These are phyloP conservation scores for Xestia xanthographa DNA, from an alignment of 2,888 invertebrate genomes.

Conservation along the genomic window DNA sequence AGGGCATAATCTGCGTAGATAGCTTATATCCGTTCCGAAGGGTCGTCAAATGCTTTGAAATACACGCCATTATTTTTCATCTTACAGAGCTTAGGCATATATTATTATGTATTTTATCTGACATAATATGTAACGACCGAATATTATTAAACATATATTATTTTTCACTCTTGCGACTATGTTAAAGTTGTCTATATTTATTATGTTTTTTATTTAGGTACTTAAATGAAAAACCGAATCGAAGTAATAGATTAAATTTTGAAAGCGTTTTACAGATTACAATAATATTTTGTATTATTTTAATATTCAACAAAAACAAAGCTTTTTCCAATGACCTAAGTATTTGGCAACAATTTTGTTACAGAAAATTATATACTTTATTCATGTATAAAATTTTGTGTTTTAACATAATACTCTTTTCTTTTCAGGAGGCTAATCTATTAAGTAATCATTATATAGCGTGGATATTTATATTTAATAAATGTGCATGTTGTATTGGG, in stretches of 20 bases:
- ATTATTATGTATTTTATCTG: conserved; percentile 3
- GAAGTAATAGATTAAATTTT: neutral
- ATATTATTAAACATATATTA: neutral
- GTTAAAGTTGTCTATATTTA: neutral
- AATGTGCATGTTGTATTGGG: conserved; percentile 60
- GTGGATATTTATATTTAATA: conserved; percentile 17
- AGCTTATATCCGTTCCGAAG: conserved; percentile 20
- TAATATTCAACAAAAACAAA: neutral
- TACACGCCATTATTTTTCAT: conserved; percentile 44
- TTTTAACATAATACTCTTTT: conserved; percentile 41
- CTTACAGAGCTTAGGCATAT: conserved; percentile 1
- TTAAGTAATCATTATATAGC: conserved; percentile 25
- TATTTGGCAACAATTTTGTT: neutral
- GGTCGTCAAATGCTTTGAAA: conserved; percentile 47
- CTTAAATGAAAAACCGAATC: neutral
- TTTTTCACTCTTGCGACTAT: neutral
- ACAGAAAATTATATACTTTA: neutral
- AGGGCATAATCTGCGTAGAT: conserved; percentile 35
- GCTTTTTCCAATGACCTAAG: too few species aligned
- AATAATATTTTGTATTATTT: neutral
- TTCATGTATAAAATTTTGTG: conserved; percentile 17
- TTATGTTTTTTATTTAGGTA: neutral
- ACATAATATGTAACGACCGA: neutral
- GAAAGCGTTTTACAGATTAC: neutral
- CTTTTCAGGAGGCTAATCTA: conserved; percentile 58